Conservation (phyloP, 35 echinoderm and acorn worm genomes). For the Apostichopus californicus region DNA sequence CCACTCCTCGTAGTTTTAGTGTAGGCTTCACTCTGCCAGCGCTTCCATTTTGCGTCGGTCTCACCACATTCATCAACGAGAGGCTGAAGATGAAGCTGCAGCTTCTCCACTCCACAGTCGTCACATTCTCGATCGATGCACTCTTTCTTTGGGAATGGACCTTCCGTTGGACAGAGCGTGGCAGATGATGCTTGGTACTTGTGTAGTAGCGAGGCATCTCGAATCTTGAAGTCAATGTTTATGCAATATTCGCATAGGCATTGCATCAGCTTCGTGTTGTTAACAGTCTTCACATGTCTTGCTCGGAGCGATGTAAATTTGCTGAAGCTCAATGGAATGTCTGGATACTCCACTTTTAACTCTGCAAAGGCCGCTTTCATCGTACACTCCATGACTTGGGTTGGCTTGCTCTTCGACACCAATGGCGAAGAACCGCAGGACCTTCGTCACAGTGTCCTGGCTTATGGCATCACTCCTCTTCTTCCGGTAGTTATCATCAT, state of each 20-base stretch:
- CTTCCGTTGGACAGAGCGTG: slow-evolving; percentile 17
- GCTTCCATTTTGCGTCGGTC: background rate
- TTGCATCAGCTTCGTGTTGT: background rate
- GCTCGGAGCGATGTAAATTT: slow-evolving; percentile 31
- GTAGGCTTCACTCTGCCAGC: background rate
- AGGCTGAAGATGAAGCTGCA: background rate
- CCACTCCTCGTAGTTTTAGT: background rate
- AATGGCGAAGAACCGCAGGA: slow-evolving; percentile 11
- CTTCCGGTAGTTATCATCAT: background rate
- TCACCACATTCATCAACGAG: too few species aligned
- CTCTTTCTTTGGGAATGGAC: background rate
- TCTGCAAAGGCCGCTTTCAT: slow-evolving; percentile 28
- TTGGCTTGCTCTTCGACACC: slow-evolving; percentile 19
- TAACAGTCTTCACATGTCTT: slow-evolving; percentile 40
- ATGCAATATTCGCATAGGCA: slow-evolving; percentile 19
- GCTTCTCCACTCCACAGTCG: background rate
- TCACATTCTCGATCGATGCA: background rate
- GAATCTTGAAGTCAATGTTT: slow-evolving; percentile 11
- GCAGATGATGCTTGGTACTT: background rate
- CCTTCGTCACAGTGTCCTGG: slow-evolving; percentile 7
- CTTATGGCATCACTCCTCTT: slow-evolving; percentile 22
- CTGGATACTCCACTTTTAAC: slow-evolving; percentile 40
- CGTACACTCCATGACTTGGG: slow-evolving; percentile 47
- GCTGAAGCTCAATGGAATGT: slow-evolving; percentile 10
- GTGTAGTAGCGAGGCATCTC: background rate